phyloP scores from a whole-genome alignment of 2,797 vertebrate species.

The Petrocephalus schoutedeni region DNA sequence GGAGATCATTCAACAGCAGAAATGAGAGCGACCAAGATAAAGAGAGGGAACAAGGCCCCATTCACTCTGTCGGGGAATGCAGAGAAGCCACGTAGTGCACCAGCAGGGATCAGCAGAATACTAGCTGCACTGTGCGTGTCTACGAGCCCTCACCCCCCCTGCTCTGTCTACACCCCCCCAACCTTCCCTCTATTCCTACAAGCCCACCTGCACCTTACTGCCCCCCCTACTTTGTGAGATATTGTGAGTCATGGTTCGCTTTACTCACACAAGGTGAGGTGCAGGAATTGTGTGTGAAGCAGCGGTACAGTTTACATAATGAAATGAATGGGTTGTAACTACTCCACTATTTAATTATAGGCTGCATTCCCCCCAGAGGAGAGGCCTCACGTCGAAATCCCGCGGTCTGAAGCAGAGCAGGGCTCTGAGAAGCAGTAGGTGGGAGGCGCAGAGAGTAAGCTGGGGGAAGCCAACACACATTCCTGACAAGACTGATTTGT shows the following conservation, averaged over 20 bases:
- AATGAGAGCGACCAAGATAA: neutral
- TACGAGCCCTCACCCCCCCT: neutral
- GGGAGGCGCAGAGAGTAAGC: neutral
- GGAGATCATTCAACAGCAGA: neutral
- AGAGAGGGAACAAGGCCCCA: conserved; percentile 5
- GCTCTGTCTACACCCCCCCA: neutral
- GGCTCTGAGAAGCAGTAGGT: neutral
- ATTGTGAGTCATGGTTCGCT: neutral
- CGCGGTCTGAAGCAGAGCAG: neutral
- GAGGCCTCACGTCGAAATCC: neutral
- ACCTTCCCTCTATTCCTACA: neutral
- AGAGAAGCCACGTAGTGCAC: neutral
- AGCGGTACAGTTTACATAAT: neutral
- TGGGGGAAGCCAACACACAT: neutral
- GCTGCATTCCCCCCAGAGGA: neutral
- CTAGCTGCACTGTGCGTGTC: neutral
- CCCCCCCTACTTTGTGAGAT: neutral
- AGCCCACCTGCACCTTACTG: neutral
- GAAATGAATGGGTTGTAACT: neutral
- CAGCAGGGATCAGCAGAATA: neutral
- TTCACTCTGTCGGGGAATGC: neutral
- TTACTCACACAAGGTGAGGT: neutral
- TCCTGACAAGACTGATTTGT: neutral
- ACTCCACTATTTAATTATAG: neutral
- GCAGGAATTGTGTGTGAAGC: neutral